Evolutionary conservation across 2,113 vertebrate species (phyloP).

Genomic region (Odocoileus virginianus): DNA sequence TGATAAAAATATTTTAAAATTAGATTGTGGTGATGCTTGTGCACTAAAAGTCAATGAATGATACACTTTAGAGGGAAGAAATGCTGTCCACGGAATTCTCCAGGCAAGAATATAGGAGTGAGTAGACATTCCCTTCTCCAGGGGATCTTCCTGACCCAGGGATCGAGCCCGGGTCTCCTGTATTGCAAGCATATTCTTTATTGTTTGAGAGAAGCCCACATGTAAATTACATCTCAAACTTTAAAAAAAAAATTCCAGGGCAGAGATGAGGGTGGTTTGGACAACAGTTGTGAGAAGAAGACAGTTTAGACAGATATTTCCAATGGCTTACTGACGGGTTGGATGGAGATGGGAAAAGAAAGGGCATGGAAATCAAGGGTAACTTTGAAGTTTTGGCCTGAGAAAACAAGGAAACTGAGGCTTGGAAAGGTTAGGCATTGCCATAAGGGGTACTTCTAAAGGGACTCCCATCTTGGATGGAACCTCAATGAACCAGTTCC

Average conservation of each 20-base stretch:
- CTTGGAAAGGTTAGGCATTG: neutral
- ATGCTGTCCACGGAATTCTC: neutral
- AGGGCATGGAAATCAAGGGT: neutral
- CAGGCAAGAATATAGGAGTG: neutral
- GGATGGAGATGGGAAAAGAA: neutral
- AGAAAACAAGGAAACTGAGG: neutral
- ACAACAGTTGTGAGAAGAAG: neutral
- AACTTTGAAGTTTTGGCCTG: neutral
- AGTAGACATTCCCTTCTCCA: neutral
- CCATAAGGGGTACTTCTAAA: neutral
- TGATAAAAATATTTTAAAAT: neutral
- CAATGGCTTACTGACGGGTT: neutral
- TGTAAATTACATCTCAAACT: neutral
- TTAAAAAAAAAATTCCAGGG: neutral
- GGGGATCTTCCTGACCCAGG: neutral
- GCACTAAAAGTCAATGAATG: neutral
- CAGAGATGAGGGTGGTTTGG: neutral
- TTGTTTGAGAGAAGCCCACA: neutral
- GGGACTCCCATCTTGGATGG: neutral
- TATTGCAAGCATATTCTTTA: neutral
- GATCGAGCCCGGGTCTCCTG: neutral
- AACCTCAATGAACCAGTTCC: neutral
- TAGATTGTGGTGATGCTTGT: neutral
- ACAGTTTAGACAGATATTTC: no score
- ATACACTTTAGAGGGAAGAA: neutral